Conservation (phyloP, 2,113 vertebrate genomes). For the Pedionomus torquatus region DNA sequence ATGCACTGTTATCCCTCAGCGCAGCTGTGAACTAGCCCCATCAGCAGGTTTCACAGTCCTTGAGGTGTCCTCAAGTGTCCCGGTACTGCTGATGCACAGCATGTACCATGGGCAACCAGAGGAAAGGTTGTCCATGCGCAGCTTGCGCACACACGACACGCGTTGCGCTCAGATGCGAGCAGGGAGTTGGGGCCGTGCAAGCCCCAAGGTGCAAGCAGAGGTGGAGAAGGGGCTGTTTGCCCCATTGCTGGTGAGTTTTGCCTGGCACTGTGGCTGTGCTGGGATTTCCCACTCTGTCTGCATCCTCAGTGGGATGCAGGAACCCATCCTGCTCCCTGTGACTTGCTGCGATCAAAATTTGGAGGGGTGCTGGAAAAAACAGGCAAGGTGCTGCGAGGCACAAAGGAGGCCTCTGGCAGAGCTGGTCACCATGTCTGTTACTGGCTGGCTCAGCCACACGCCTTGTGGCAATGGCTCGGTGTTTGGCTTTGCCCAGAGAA, state of each 20-base stretch:
- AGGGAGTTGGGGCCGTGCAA: not conserved
- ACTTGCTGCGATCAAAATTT: not conserved
- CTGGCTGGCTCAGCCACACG: not conserved
- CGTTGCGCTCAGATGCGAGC: accelerated
- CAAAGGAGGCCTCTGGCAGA: not conserved
- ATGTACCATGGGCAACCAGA: not conserved
- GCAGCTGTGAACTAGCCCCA: not conserved
- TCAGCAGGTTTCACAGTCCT: conserved; percentile 22
- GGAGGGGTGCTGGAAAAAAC: not conserved
- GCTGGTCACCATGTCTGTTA: not conserved
- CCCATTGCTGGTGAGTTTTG: not conserved
- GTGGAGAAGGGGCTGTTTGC: not conserved
- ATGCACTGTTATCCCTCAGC: not conserved
- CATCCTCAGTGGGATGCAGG: not conserved
- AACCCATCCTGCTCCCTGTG: not conserved
- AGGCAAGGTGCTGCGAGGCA: not conserved
- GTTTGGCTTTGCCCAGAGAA: not conserved
- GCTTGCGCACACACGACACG: not conserved
- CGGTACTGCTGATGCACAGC: not conserved
- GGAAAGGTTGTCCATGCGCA: not conserved
- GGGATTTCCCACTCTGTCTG: not conserved
- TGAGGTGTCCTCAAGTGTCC: conserved; percentile 35
- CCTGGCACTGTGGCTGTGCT: not conserved
- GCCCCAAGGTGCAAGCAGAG: not conserved
- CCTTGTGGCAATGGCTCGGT: not conserved